Evolutionary conservation across 2,113 vertebrate species (phyloP), one percentile per base, ranked within the genome.

Genomic region (Seriola rivoliana): DNA sequence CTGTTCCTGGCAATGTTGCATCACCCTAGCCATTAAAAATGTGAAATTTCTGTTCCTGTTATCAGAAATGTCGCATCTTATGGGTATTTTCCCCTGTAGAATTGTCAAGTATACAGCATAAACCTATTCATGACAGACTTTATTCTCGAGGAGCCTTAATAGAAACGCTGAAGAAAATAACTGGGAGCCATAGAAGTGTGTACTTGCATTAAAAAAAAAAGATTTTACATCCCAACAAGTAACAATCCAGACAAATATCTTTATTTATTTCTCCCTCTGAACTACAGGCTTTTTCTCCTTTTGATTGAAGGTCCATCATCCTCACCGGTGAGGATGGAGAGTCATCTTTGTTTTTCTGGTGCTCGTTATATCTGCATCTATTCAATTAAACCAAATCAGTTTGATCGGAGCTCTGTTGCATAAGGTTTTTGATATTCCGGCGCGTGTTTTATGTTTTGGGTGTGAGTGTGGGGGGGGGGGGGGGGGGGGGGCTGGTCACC

Each of bases 401-500:
- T 3, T 58, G 25, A 69, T 71, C 3, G 32, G 8, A 12, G 8
- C 42, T 32, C 23, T 14, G 59, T 85, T 90, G 79, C 80, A 54
- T 83, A 74, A 78, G 52, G 58, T 57, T 79, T 50, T 19, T 17
- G 10, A 5, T 59, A 66, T 25, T 60, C 8, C 0, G 12, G n/a
- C 63, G 19, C 5, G 3, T 6, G 25, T 58, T 62, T 23, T 36
- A n/a, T 70, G 11, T 60, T 65, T 67, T 69, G 8, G 10, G 9
- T 29, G 19, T 48, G 42, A 62, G 34, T 34, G 46, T 71, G 50
- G 17, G 14, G 75, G 69, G 19, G 86, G 85, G 13, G 69, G 19
- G 86, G 85, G 50, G 17, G 14, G 75, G 69, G 19, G 86, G 85
- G 13, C 63, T 52, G 32, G 78, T 21, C 44, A 25, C 12, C 21